Evolutionary conservation across 2,888 invertebrate species (phyloP).

Genomic region (Xylocampa areola): DNA sequence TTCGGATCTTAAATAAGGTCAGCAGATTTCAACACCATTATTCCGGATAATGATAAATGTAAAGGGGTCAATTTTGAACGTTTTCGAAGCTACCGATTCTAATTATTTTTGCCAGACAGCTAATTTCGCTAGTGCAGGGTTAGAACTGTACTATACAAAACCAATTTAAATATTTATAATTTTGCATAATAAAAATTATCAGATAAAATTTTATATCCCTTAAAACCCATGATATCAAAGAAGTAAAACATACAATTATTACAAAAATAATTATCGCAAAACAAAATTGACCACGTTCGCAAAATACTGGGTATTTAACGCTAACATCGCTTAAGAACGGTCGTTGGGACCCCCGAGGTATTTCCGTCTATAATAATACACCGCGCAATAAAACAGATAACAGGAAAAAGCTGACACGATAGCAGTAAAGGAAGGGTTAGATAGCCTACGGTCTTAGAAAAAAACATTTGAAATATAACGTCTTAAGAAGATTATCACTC

Average conservation of each 20-base stretch:
- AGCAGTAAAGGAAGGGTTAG: conserved; percentile 71
- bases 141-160: no score
- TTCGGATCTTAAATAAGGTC: no score
- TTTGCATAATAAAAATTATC: no score
- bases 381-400: conserved; percentile 63
- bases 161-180: no score
- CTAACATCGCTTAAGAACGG: conserved; percentile 57
- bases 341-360: conserved; percentile 65
- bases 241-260: conserved; percentile 19
- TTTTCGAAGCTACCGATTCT: no score
- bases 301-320: conserved; percentile 64
- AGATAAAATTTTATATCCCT: no score
- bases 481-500: not conserved
- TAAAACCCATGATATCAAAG: no score
- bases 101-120: no score
- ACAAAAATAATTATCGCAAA: conserved; percentile 25
- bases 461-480: conserved; percentile 40
- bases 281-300: conserved; percentile 35
- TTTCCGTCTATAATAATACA: conserved; percentile 61
- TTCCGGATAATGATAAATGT: no score
- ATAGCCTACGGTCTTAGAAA: conserved; percentile 68
- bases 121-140: no score
- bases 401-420: conserved; percentile 67
- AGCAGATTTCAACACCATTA: no score
- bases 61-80: no score